Conservation (phyloP, 2,797 vertebrate species). For the Megaceryle alcyon region DNA sequence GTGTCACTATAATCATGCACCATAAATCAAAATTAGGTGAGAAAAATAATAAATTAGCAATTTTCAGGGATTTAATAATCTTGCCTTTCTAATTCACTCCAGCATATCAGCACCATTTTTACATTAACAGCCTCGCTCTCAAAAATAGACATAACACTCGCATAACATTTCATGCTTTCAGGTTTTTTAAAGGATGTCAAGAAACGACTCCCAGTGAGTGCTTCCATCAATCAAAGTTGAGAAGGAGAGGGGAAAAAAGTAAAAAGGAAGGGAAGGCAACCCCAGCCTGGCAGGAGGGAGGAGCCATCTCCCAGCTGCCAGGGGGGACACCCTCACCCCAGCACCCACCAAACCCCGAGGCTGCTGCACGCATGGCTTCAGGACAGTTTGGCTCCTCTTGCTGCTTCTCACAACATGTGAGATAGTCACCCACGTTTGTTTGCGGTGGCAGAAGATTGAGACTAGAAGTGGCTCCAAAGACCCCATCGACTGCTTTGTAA, state of each 20-base stretch:
- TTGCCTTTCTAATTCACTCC: conserved; percentile 63
- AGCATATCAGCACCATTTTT: conserved; percentile 71
- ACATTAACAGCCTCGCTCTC: conserved; percentile 72
- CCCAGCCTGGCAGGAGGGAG: background rate
- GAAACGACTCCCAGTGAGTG: conserved; percentile 63
- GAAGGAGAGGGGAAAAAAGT: background rate
- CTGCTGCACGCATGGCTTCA: background rate
- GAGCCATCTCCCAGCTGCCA: background rate
- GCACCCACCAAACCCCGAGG: background rate
- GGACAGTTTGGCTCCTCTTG: background rate
- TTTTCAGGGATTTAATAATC: conserved; percentile 67
- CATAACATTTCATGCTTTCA: conserved; percentile 64
- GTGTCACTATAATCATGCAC: conserved; percentile 65
- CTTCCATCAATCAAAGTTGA: conserved; percentile 65
- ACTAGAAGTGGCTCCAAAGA: background rate
- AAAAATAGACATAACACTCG: conserved; percentile 73
- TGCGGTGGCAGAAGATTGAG: rapidly evolving
- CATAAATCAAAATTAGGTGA: conserved; percentile 72
- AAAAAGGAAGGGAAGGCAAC: background rate
- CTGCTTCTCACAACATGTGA: no score
- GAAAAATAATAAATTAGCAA: conserved; percentile 77
- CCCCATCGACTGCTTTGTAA: background rate
- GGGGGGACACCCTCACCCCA: background rate
- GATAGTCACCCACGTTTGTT: rapidly evolving
- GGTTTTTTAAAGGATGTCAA: conserved; percentile 65